Conservation (phyloP, 2,888 invertebrate genomes). For the Geotrupes spiniger region DNA sequence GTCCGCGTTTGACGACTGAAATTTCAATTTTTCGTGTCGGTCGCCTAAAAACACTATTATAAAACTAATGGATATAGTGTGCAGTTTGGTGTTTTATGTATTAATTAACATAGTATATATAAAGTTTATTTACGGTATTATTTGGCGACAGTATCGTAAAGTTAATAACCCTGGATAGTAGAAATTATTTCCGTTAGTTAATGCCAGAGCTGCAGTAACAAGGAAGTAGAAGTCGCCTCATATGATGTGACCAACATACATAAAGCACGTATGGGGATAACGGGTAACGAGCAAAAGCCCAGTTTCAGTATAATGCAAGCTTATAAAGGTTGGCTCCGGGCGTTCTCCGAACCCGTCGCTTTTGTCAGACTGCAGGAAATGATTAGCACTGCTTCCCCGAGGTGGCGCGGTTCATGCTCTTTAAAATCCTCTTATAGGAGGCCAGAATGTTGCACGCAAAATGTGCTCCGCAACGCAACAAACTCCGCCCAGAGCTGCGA, state of each 20-base stretch:
- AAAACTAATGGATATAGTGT: too few relatives aligned
- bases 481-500: not conserved
- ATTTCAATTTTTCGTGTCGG: too few relatives aligned
- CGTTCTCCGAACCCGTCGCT: slow-evolving; percentile 24
- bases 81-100: too few relatives aligned
- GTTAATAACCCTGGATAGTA: slow-evolving; percentile 12
- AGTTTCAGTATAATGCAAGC: slow-evolving; percentile 28
- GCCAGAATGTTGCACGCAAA: not conserved
- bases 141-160: not conserved
- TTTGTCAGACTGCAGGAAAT: slow-evolving; percentile 30
- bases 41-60: too few relatives aligned
- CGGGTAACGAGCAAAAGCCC: slow-evolving; percentile 24
- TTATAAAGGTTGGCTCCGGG: slow-evolving; percentile 30
- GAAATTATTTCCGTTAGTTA: slow-evolving; percentile 12
- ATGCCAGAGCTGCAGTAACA: not conserved
- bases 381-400: slow-evolving; percentile 31
- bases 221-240: slow-evolving; percentile 11
- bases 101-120: too few relatives aligned
- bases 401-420: slow-evolving; percentile 21
- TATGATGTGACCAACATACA: slow-evolving; percentile 13
- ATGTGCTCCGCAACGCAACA: not conserved
- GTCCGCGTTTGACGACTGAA: too few relatives aligned
- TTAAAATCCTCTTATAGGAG: slow-evolving; percentile 12
- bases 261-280: slow-evolving; percentile 20
- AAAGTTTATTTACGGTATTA: too few relatives aligned